Evolutionary conservation across 2,888 invertebrate species (phyloP).

Genomic region (Macaria notata): DNA sequence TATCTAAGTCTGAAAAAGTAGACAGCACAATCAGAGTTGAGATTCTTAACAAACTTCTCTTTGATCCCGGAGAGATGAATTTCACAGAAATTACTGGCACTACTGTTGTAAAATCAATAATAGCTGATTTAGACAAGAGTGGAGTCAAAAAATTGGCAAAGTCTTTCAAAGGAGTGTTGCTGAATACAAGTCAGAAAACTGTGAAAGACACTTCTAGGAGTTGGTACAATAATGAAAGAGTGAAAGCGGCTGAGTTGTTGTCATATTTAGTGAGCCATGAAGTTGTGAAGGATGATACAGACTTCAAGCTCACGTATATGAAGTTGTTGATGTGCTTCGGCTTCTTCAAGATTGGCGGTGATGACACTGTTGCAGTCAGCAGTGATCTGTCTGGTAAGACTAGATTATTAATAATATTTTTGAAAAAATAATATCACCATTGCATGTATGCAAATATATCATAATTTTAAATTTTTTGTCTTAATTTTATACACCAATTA

Average conservation of each 20-base stretch:
- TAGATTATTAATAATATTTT: too few species aligned
- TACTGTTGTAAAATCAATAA: conserved; percentile 84
- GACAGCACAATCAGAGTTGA: conserved; percentile 78
- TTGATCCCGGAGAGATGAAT: conserved; percentile 87
- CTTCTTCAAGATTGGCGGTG: conserved; percentile 82
- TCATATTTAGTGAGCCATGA: conserved; percentile 80
- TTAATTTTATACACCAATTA: too few species aligned
- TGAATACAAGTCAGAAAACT: conserved; percentile 78
- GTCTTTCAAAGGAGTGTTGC: conserved; percentile 83
- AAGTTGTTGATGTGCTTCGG: conserved; percentile 85
- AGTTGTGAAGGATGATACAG: conserved; percentile 76
- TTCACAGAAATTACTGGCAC: conserved; percentile 88
- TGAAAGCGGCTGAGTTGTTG: conserved; percentile 83
- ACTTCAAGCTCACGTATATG: conserved; percentile 86
- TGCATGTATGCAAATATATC: too few species aligned
- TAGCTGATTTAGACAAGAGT: conserved; percentile 80
- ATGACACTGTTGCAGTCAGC: conserved; percentile 76
- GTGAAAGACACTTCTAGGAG: conserved; percentile 75
- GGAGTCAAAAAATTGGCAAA: conserved; percentile 85
- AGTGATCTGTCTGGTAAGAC: conserved; percentile 82
- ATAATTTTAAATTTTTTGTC: too few species aligned
- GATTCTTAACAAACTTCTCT: conserved; percentile 84
- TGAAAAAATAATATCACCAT: too few species aligned
- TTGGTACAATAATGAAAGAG: conserved; percentile 87
- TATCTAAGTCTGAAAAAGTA: conserved; percentile 73